Evolutionary conservation across 2,113 vertebrate genomes (phyloP).

Genomic region (Oryzias curvinotus): DNA sequence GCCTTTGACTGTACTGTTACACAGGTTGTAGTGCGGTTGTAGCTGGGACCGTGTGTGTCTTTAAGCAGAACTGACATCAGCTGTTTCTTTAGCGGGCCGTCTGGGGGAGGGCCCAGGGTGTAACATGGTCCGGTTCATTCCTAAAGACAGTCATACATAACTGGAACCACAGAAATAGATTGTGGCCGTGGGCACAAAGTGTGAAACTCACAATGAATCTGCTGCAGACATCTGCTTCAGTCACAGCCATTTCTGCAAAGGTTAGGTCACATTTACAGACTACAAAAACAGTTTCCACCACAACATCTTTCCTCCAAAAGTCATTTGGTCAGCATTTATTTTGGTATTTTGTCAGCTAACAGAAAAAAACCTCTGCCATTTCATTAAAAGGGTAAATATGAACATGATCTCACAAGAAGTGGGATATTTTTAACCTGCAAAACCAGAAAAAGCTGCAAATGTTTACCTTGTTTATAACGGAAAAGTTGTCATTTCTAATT

Average conservation of each 20-base stretch:
- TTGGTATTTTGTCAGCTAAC: no score
- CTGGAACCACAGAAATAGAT: slow-evolving; percentile 74
- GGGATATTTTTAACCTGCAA: no score
- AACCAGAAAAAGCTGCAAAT: no score
- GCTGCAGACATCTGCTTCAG: background rate
- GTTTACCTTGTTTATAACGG: no score
- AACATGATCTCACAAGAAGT: no score
- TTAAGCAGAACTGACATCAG: slow-evolving; percentile 70
- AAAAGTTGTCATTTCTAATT: no score
- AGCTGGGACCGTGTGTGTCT: slow-evolving; percentile 31
- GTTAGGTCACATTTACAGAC: background rate
- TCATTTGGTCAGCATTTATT: no score
- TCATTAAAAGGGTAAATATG: no score
- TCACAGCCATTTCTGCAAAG: background rate
- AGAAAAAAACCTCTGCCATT: no score
- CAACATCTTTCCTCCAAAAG: no score
- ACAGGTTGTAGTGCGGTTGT: slow-evolving; percentile 47
- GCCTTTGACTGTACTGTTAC: slow-evolving; percentile 35
- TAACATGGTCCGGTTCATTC: slow-evolving; percentile 66
- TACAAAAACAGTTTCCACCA: background rate
- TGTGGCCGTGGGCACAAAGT: slow-evolving; percentile 38
- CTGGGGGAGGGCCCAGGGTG: slow-evolving; percentile 67
- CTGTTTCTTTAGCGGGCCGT: slow-evolving; percentile 66
- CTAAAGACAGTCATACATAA: slow-evolving; percentile 73
- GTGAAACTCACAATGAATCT: slow-evolving; percentile 41